Evolutionary conservation across 2,888 invertebrate species (phyloP).

Genomic region (Podotricha telesiphe): DNA sequence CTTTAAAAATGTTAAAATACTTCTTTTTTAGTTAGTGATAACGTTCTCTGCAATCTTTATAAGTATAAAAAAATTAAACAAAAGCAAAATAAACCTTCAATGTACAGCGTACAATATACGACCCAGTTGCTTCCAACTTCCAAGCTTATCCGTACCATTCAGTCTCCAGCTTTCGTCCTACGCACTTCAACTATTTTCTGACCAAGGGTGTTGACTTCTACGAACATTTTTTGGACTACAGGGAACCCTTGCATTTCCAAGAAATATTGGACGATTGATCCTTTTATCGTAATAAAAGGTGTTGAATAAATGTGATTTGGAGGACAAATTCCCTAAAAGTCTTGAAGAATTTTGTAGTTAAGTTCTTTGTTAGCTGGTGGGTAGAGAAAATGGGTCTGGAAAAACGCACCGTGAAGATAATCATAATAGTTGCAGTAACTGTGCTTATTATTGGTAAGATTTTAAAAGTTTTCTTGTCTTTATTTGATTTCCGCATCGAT

Average conservation of each 20-base stretch:
- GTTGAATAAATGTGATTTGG: neutral
- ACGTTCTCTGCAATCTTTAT: neutral
- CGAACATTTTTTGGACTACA: neutral
- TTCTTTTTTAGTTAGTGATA: too few relatives aligned
- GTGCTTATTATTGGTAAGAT: constrained; percentile 69
- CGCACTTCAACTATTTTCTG: constrained; percentile 42
- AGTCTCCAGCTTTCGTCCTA: constrained; percentile 35
- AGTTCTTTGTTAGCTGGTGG: constrained; percentile 2
- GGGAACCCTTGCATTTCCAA: neutral
- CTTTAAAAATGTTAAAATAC: too few relatives aligned
- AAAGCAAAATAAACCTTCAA: constrained; percentile 46
- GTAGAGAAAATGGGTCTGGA: constrained; percentile 67
- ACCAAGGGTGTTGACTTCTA: constrained; percentile 9
- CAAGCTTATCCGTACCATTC: constrained; percentile 38
- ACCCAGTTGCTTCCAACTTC: constrained; percentile 34
- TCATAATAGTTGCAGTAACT: constrained; percentile 62
- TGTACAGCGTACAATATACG: constrained; percentile 50
- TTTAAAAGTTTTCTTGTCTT: constrained; percentile 14
- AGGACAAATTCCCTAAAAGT: neutral
- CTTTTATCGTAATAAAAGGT: neutral
- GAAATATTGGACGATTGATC: neutral
- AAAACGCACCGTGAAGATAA: constrained; percentile 71
- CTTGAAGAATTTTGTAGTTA: neutral
- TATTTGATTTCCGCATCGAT: too few relatives aligned
- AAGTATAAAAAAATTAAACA: constrained; percentile 3